Conservation (phyloP, 2,888 invertebrate species). For the Tipula vernalis region DNA sequence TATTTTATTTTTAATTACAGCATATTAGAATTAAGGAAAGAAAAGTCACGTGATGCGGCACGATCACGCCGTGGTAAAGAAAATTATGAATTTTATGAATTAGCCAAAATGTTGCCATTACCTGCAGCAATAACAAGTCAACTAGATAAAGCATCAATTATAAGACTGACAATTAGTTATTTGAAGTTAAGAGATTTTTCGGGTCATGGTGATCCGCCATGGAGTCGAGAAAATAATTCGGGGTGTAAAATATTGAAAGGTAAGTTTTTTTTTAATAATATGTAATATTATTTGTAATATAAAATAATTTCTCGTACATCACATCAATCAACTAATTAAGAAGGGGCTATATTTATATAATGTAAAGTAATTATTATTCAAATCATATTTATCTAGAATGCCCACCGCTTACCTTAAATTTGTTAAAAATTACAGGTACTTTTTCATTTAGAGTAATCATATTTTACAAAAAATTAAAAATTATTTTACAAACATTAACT, state of each 20-base stretch:
- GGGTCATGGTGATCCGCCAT: slow-evolving; percentile 90
- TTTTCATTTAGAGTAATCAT: no score
- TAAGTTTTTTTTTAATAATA: slow-evolving; percentile 34
- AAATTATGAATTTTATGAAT: slow-evolving; percentile 92
- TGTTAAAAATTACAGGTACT: no score
- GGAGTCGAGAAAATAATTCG: slow-evolving; percentile 72
- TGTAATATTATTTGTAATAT: background rate
- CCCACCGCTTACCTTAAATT: no score
- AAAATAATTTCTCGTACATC: no score
- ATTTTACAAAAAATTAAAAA: no score
- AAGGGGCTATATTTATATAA: no score
- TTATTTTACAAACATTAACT: no score
- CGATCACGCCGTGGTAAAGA: slow-evolving; percentile 85
- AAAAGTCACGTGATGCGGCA: slow-evolving; percentile 87
- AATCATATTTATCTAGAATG: no score
- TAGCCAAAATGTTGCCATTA: slow-evolving; percentile 86
- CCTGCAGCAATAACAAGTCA: slow-evolving; percentile 87
- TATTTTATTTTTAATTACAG: slow-evolving; percentile 45
- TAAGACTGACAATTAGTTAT: slow-evolving; percentile 91
- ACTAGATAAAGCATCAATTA: slow-evolving; percentile 91
- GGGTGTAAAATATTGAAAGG: slow-evolving; percentile 73
- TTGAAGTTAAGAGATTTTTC: slow-evolving; percentile 90
- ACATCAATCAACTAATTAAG: no score
- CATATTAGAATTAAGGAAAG: slow-evolving; percentile 85
- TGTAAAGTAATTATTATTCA: no score